Percentiles rank a stretch among this genome's conserved stretches.
Conservation (phyloP, 2,113 vertebrate species). For the Hydrolagus affinis region DNA sequence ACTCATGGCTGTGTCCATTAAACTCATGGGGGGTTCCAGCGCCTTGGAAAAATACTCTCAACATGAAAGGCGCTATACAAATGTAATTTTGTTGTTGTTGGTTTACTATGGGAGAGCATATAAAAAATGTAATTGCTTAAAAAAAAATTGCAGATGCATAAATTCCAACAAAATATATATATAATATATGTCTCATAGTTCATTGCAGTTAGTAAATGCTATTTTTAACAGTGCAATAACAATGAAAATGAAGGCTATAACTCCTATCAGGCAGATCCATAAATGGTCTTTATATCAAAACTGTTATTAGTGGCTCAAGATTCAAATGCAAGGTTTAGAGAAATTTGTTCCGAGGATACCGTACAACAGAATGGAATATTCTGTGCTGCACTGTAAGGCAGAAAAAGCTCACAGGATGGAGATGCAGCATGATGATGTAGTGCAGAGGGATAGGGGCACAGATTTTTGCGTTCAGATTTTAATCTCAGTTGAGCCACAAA, state of each 20-base stretch:
- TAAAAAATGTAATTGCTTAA: background rate
- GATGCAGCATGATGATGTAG: background rate
- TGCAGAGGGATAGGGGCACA: too few species aligned
- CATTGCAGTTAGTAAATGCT: background rate
- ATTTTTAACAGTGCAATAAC: constrained; percentile 11
- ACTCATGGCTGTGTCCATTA: background rate
- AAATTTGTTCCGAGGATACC: background rate
- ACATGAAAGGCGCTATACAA: too few species aligned
- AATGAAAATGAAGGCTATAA: background rate
- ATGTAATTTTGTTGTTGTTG: too few species aligned
- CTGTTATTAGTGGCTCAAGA: background rate
- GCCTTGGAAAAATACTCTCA: too few species aligned
- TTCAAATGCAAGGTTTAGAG: background rate
- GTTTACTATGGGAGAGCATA: background rate
- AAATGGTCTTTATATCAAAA: background rate
- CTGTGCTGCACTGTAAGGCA: background rate
- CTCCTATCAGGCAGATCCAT: constrained; percentile 7
- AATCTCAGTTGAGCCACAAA: background rate
- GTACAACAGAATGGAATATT: background rate
- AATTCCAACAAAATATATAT: background rate
- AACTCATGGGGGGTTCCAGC: constrained; percentile 11
- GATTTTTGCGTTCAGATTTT: too few species aligned
- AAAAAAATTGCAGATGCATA: background rate
- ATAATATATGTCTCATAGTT: background rate
- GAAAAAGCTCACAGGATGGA: background rate